Conservation (phyloP, 2,888 invertebrate genomes). For the Mythimna albipuncta region DNA sequence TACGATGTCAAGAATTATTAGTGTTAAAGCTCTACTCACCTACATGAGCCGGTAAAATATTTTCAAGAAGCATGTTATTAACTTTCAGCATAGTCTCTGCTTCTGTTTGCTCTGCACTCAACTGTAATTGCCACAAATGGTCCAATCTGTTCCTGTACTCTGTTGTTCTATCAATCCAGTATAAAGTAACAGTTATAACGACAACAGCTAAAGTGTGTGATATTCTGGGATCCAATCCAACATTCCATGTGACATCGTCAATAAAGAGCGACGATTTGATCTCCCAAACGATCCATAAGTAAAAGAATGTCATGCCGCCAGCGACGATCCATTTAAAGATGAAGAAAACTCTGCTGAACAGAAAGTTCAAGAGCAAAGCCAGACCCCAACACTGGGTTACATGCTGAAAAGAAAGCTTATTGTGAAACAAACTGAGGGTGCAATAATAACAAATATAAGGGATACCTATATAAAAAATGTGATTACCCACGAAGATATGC, state of each 20-base stretch:
- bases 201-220: slow-evolving; percentile 94
- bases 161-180: slow-evolving; percentile 96
- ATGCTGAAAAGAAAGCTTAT: slow-evolving; percentile 90
- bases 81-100: slow-evolving; percentile 96
- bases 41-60: slow-evolving; percentile 98
- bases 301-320: slow-evolving; percentile 91
- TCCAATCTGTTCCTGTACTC: slow-evolving; percentile 97
- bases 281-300: slow-evolving; percentile 93
- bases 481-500: slow-evolving; percentile 89
- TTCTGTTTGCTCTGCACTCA: slow-evolving; percentile 96
- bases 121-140: slow-evolving; percentile 92
- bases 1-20: not conserved
- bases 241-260: slow-evolving; percentile 93
- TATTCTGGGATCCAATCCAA: slow-evolving; percentile 92
- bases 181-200: slow-evolving; percentile 94
- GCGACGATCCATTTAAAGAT: slow-evolving; percentile 95
- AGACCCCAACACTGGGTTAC: slow-evolving; percentile 93
- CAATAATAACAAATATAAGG: not conserved
- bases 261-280: slow-evolving; percentile 90
- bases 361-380: slow-evolving; percentile 93
- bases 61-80: slow-evolving; percentile 96
- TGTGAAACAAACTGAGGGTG: slow-evolving; percentile 30
- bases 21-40: slow-evolving; percentile 88
- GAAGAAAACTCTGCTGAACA: slow-evolving; percentile 96
- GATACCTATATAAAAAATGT: slow-evolving; percentile 51